Evolutionary conservation across 2,888 invertebrate genomes (phyloP).

Genomic region (Apeira syringaria): DNA sequence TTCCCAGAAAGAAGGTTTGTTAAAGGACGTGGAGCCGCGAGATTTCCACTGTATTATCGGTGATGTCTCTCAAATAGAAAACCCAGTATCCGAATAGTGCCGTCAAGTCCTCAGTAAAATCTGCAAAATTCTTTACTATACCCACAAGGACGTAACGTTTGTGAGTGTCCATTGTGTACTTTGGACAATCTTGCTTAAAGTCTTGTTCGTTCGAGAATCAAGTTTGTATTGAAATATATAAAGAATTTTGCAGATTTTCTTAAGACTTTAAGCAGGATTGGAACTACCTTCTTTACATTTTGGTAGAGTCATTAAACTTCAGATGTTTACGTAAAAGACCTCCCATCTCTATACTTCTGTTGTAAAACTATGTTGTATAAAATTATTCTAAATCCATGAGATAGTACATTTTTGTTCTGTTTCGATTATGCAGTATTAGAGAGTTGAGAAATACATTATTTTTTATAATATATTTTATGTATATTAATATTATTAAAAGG

Average conservation of each 20-base stretch:
- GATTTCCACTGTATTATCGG: constrained; percentile 78
- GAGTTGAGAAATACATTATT: too few species aligned
- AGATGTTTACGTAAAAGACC: too few species aligned
- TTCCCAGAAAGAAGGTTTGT: constrained; percentile 73
- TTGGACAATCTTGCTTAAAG: constrained; percentile 73
- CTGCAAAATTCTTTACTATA: constrained; percentile 81
- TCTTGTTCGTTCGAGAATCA: constrained; percentile 44
- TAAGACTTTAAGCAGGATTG: constrained; percentile 67
- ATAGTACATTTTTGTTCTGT: too few species aligned
- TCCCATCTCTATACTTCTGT: too few species aligned
- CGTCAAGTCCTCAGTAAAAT: constrained; percentile 44
- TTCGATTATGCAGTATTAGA: too few species aligned
- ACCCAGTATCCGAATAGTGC: constrained; percentile 53
- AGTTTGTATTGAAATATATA: constrained; percentile 36
- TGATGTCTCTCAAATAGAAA: constrained; percentile 74
- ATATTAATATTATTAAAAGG: too few species aligned
- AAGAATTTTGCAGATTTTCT: constrained; percentile 78
- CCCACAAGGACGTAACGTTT: constrained; percentile 52
- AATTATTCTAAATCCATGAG: too few species aligned
- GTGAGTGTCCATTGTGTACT: constrained; percentile 60
- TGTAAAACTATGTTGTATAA: too few species aligned
- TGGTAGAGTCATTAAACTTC: too few species aligned
- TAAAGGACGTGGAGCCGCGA: constrained; percentile 74
- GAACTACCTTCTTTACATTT: too few species aligned
- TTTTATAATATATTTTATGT: too few species aligned